A percentile compares a stretch with the other conserved stretches of the same genome.
Conservation (phyloP, 2,113 vertebrate species). For the Orycteropus afer region DNA sequence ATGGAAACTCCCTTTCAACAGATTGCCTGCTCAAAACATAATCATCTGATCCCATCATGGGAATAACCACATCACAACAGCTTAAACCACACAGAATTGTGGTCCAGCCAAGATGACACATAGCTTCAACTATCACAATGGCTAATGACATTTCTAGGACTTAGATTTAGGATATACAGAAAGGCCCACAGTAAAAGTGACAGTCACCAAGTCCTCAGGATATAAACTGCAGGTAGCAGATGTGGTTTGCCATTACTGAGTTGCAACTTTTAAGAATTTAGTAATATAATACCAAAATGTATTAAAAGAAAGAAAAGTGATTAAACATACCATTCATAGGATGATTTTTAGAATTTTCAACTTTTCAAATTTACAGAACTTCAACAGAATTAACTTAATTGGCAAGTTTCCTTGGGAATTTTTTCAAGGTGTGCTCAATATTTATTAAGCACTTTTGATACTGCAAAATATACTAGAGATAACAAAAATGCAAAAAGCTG, state of each 20-base stretch:
- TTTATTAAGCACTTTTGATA: slow-evolving; percentile 10
- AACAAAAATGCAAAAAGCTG: not conserved
- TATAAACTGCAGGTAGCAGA: not conserved
- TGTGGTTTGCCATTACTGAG: not conserved
- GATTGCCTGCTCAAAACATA: too few relatives aligned
- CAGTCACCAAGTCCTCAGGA: not conserved
- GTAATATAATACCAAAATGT: not conserved
- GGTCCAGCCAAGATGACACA: too few relatives aligned
- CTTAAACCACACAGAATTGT: too few relatives aligned
- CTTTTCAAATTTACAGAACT: not conserved
- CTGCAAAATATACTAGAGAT: not conserved
- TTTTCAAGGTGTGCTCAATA: not conserved
- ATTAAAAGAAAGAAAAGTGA: not conserved
- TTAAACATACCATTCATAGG: not conserved
- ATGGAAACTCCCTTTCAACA: too few relatives aligned
- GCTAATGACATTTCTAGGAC: slow-evolving; percentile 54
- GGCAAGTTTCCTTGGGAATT: not conserved
- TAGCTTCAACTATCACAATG: too few relatives aligned
- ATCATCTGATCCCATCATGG: too few relatives aligned
- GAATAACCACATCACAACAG: too few relatives aligned
- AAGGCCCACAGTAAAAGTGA: slow-evolving; percentile 21
- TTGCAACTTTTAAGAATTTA: not conserved
- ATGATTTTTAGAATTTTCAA: not conserved
- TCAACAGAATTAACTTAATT: not conserved
- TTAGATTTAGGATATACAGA: not conserved